A percentile compares a stretch with the other conserved stretches of the same genome.
These are phyloP conservation scores for Zaprionus vittiger DNA, from an alignment of 1,140 invertebrate genomes.

Conservation along the genomic window DNA sequence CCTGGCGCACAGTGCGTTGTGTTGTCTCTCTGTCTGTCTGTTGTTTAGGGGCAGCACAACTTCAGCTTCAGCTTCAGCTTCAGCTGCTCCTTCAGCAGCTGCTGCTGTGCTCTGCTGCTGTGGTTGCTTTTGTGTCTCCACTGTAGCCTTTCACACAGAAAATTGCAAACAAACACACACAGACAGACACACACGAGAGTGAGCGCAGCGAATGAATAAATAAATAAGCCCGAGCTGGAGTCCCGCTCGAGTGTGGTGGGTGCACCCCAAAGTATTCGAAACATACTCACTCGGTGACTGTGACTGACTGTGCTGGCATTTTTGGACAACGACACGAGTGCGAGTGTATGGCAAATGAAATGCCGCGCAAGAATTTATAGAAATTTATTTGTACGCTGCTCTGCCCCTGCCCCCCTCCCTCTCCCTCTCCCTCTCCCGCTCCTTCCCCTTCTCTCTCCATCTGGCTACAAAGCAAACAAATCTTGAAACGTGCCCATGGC, in stretches of 20 bases:
- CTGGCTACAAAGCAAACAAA: constrained; percentile 78
- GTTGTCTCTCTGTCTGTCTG: constrained; percentile 44
- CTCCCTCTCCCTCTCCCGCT: constrained; percentile 16
- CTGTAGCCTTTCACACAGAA: constrained; percentile 77
- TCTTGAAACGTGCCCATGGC: constrained; percentile 68
- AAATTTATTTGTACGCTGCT: constrained; percentile 70
- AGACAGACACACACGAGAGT: constrained; percentile 38
- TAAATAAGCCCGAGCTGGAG: constrained; percentile 65
- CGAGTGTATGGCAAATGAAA: constrained; percentile 65
- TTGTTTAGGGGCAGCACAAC: constrained; percentile 23
- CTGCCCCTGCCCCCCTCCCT: neutral
- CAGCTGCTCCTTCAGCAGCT: constrained; percentile 19
- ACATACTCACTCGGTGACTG: constrained; percentile 17
- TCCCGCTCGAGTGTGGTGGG: constrained; percentile 6
- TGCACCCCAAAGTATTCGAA: constrained; percentile 16
- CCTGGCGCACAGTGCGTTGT: constrained; percentile 62
- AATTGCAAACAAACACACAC: constrained; percentile 76
- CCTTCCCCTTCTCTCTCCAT: neutral
- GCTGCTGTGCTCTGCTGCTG: constrained; percentile 21
- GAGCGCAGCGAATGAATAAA: constrained; percentile 76
- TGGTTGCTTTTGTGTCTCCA: constrained; percentile 63
- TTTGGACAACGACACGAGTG: constrained; percentile 59
- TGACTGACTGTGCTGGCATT: constrained; percentile 73
- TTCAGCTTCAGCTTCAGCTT: constrained; percentile 23
- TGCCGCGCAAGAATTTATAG: constrained; percentile 82